Evolutionary conservation across 1,140 invertebrate genomes (phyloP).

Genomic region (Aradophagus sp.): DNA sequence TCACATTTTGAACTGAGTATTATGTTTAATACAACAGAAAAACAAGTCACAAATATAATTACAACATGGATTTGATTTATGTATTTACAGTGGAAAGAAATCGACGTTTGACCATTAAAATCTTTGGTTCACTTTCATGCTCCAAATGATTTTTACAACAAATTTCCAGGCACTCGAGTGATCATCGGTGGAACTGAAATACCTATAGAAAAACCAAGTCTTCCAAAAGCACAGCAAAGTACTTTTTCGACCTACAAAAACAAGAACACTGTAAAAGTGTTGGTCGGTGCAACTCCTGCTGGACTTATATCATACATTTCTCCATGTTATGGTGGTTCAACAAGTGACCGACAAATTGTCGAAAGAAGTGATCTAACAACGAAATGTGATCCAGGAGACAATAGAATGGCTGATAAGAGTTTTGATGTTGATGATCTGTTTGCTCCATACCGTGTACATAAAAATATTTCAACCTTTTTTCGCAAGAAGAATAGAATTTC

Average conservation of each 20-base stretch:
- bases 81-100: constrained; percentile 18
- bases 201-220: constrained; percentile 33
- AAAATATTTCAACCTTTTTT: constrained; percentile 29
- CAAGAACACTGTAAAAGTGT: constrained; percentile 61
- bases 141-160: constrained; percentile 20
- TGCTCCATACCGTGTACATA: constrained; percentile 12
- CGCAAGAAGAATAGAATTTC: constrained; percentile 37
- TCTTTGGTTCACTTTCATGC: constrained; percentile 29
- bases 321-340: constrained; percentile 57
- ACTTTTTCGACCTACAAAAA: constrained; percentile 61
- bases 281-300: constrained; percentile 60
- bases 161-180: constrained; percentile 30
- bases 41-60: constrained; percentile 9
- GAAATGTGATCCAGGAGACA: constrained; percentile 25
- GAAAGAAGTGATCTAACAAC: constrained; percentile 18
- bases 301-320: constrained; percentile 63
- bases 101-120: constrained; percentile 27
- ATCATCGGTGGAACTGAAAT: constrained; percentile 60
- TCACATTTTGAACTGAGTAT: constrained; percentile 7
- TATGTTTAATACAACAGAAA: constrained; percentile 4
- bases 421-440: constrained; percentile 54
- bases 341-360: constrained; percentile 61
- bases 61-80: constrained; percentile 34
- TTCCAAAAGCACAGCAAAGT: constrained; percentile 31
- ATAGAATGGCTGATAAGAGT: constrained; percentile 45